Evolutionary conservation across 2,113 vertebrate genomes (phyloP), one percentile per base, ranked within the genome.

Genomic region (Mirounga angustirostris): DNA sequence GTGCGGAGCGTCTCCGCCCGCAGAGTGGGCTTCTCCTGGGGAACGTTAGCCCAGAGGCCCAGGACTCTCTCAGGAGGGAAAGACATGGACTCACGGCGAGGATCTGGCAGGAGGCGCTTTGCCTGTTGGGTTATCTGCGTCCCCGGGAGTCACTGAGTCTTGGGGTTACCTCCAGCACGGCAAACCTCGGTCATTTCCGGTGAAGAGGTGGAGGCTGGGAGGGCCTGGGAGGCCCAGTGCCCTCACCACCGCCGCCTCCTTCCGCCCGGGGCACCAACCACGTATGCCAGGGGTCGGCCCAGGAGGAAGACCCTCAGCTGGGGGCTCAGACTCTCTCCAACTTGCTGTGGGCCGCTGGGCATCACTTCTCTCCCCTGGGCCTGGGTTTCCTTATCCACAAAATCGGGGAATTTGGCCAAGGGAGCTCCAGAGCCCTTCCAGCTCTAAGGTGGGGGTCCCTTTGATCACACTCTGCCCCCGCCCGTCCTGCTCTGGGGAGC

Each of bases 281-380:
- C 2, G 2, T 3, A 24, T 4, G 30, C 63, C 26, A 4, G 9
- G 0, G 2, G 2, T 36, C 21, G 5, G 30, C 3, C 52, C 63
- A 7, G n/a, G 65, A 65, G 30, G 58, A 22, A 36, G 88, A 43
- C 13, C 54, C 52, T 71, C n/a, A 0, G 33, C 89, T 21, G 30
- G 59, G 63, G 71, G 36, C 80, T 22, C 80, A 91, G 50, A 63
- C 14, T 26, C 67, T 0, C 58, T 30, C 90, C 74, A 52, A 2
- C 36, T 10, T 6, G 61, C 46, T 50, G 59, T 67, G 46, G 33
- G 67, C 76, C 28, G 18, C 21, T 40, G 26, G 30, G 30, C 71
- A 26, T 58, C 2, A 0, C 46, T 65, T 79, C 33, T 59, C 58
- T 59, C 82, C 89, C 79, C 63, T 91, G 85, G 7, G 40, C 46